These are phyloP conservation scores for Cliona cf. orientalis DNA, from an alignment of 37 sponge, comb jelly and placozoan genomes.

Conservation along the genomic window DNA sequence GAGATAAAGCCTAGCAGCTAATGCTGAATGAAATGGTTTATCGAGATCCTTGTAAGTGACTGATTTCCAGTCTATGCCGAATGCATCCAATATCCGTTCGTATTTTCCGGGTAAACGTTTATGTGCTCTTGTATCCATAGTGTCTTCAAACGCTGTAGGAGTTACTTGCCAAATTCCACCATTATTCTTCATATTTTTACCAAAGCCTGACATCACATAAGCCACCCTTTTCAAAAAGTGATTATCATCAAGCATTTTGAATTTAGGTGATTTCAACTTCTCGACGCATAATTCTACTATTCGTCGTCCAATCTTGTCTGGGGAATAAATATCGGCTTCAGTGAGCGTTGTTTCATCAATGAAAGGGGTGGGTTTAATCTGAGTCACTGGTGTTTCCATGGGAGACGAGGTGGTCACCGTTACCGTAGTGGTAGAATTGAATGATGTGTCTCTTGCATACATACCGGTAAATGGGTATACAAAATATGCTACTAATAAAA, in stretches of 20 bases:
- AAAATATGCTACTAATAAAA: too few relatives aligned
- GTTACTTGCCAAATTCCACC: background rate
- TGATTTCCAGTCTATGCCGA: background rate
- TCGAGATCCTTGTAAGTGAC: background rate
- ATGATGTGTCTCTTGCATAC: too few relatives aligned
- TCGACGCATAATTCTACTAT: background rate
- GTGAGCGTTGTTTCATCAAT: too few relatives aligned
- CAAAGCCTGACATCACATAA: background rate
- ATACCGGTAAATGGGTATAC: too few relatives aligned
- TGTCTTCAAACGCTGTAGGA: background rate
- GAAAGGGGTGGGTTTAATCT: too few relatives aligned
- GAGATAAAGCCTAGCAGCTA: slow-evolving; percentile 18
- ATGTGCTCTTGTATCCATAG: background rate
- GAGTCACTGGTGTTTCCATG: too few relatives aligned
- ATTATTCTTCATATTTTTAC: background rate
- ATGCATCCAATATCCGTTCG: background rate
- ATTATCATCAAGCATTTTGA: background rate
- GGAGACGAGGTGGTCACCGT: too few relatives aligned
- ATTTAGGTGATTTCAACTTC: background rate
- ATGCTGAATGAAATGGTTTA: slow-evolving; percentile 12
- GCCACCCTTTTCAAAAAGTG: background rate
- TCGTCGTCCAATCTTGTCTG: background rate
- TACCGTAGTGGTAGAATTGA: too few relatives aligned
- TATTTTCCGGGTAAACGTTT: background rate
- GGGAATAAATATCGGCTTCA: background rate